Conservation (phyloP, 2,888 invertebrate genomes). For the Thalpophila matura region DNA sequence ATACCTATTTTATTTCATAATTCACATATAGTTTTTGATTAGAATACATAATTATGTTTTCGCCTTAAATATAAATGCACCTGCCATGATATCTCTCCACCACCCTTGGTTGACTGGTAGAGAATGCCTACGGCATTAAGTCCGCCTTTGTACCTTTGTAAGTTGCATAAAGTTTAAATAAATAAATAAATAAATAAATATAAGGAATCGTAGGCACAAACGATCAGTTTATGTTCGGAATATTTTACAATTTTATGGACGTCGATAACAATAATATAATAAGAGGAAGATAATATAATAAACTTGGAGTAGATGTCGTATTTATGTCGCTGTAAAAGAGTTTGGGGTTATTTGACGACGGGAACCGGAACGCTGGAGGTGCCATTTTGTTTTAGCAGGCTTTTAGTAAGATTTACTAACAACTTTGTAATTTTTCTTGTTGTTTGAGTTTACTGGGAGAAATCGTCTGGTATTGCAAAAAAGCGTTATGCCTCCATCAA, state of each 20-base stretch:
- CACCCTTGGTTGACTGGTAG: no score
- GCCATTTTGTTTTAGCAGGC: neutral
- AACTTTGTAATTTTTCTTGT: neutral
- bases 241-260: conserved; percentile 8
- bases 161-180: no score
- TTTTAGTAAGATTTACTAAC: neutral
- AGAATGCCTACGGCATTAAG: no score
- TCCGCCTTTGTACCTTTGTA: no score
- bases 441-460: neutral
- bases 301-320: neutral
- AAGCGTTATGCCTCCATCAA: no score
- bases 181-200: no score
- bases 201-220: neutral
- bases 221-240: neutral
- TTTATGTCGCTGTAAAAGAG: conserved; percentile 8
- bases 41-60: no score
- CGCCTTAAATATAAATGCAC: no score
- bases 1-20: no score
- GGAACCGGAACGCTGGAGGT: neutral
- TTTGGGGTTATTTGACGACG: neutral
- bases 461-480: neutral
- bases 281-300: neutral
- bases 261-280: conserved; percentile 1
- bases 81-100: no score
- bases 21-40: no score